Percentiles rank a stretch among this genome's conserved stretches.
Conservation (phyloP, 2,888 invertebrate species). For the Chalcis sispes region DNA sequence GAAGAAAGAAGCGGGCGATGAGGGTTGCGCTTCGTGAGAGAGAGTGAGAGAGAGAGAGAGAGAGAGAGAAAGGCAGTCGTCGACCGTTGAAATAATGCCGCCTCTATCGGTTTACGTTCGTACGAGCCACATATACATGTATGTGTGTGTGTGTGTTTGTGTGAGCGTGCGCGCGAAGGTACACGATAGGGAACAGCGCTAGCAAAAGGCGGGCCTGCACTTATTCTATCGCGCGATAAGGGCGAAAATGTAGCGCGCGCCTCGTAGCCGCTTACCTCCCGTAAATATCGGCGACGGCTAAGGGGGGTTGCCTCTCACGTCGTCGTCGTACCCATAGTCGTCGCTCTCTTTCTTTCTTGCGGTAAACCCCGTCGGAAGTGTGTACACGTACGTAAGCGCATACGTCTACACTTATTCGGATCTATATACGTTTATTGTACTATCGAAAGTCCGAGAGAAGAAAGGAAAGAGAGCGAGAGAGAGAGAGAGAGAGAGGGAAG, state of each 20-base stretch:
- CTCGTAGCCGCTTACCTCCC: slow-evolving; percentile 67
- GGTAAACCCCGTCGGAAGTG: not conserved
- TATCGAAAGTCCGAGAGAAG: slow-evolving; percentile 68
- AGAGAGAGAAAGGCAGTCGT: slow-evolving; percentile 39
- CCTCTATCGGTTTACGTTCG: slow-evolving; percentile 58
- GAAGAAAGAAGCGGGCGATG: no score
- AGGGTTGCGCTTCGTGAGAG: not conserved
- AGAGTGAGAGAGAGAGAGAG: slow-evolving; percentile 20
- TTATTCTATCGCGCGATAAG: slow-evolving; percentile 70
- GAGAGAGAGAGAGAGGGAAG: slow-evolving; percentile 38
- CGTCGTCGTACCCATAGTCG: slow-evolving; percentile 1
- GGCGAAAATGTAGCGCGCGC: slow-evolving; percentile 65
- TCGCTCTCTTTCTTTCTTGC: not conserved
- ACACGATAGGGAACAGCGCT: slow-evolving; percentile 45
- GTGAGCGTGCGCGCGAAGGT: slow-evolving; percentile 20
- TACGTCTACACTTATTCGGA: slow-evolving; percentile 31
- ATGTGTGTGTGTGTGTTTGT: not conserved
- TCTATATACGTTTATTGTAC: slow-evolving; percentile 62
- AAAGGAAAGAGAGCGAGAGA: slow-evolving; percentile 59
- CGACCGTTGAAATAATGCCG: slow-evolving; percentile 58
- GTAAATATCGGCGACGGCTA: slow-evolving; percentile 72
- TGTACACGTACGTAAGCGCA: no score
- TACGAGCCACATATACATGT: slow-evolving; percentile 52
- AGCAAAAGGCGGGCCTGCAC: slow-evolving; percentile 62
- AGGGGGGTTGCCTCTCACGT: slow-evolving; percentile 57